These are phyloP conservation scores for Acleris emargana DNA, from an alignment of 2,888 invertebrate species.

Conservation along the genomic window DNA sequence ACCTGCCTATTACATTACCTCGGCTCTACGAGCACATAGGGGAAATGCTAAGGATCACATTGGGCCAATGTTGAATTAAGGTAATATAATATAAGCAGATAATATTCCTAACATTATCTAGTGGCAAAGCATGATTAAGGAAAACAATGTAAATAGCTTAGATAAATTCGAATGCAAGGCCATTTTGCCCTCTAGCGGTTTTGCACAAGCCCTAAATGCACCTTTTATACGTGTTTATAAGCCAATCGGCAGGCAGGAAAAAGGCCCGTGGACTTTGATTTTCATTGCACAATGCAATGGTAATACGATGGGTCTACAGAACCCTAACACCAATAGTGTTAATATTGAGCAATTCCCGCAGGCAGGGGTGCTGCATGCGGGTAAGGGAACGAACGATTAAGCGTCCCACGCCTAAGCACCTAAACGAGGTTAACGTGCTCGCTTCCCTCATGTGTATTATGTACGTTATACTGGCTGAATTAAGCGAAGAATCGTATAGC, in stretches of 20 bases:
- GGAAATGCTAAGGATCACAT: too few relatives aligned
- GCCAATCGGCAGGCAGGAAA: background rate
- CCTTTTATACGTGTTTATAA: too few relatives aligned
- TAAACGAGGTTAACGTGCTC: constrained; percentile 1
- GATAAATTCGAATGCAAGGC: too few relatives aligned
- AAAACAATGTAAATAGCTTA: too few relatives aligned
- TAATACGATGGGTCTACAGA: constrained; percentile 18
- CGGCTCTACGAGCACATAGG: too few relatives aligned
- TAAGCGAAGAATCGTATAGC: constrained; percentile 8
- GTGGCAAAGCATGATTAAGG: too few relatives aligned
- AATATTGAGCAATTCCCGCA: constrained; percentile 29
- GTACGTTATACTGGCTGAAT: background rate
- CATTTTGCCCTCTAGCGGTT: too few relatives aligned
- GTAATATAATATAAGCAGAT: too few relatives aligned
- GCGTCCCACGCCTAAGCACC: background rate
- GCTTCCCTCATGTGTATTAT: background rate
- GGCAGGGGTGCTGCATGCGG: constrained; percentile 30
- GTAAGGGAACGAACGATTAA: constrained; percentile 13
- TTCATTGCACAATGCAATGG: constrained; percentile 7
- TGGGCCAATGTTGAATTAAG: too few relatives aligned
- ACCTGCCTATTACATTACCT: too few relatives aligned
- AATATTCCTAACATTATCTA: too few relatives aligned
- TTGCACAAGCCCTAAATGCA: too few relatives aligned
- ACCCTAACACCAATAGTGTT: constrained; percentile 16
- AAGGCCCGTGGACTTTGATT: background rate